Conservation (phyloP, 2,888 invertebrate genomes). For the Leptura quadrifasciata region DNA sequence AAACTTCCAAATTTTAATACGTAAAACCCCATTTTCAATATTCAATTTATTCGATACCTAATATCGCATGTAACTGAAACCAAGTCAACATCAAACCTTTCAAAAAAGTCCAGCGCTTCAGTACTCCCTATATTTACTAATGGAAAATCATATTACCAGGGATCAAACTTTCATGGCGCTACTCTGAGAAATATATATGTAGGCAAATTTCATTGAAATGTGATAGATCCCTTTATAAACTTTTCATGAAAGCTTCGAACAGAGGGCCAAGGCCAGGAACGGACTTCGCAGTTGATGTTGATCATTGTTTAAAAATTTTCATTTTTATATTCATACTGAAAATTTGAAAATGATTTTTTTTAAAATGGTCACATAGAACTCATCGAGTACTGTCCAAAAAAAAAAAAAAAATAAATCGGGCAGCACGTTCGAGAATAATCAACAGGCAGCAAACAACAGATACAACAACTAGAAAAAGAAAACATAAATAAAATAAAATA, state of each 20-base stretch:
- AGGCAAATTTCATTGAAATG: slow-evolving; percentile 36
- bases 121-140: slow-evolving; percentile 10
- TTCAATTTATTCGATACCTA: not conserved
- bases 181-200: slow-evolving; percentile 5
- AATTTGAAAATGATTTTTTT: too few relatives aligned
- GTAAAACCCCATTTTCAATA: not conserved
- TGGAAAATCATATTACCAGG: slow-evolving; percentile 30
- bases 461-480: too few relatives aligned
- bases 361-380: too few relatives aligned
- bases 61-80: slow-evolving; percentile 12
- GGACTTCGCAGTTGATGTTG: slow-evolving; percentile 6
- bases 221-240: slow-evolving; percentile 31
- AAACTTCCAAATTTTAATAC: not conserved
- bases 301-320: too few relatives aligned
- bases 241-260: slow-evolving; percentile 4
- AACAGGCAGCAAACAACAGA: too few relatives aligned
- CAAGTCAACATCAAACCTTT: slow-evolving; percentile 18
- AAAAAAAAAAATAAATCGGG: too few relatives aligned
- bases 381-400: too few relatives aligned
- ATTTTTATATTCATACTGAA: too few relatives aligned
- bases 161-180: not conserved
- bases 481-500: too few relatives aligned
- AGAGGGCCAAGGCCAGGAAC: not conserved
- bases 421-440: too few relatives aligned
- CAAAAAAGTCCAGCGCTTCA: not conserved